Conservation (phyloP, 2,113 vertebrate species). For the Caranx ignobilis region DNA sequence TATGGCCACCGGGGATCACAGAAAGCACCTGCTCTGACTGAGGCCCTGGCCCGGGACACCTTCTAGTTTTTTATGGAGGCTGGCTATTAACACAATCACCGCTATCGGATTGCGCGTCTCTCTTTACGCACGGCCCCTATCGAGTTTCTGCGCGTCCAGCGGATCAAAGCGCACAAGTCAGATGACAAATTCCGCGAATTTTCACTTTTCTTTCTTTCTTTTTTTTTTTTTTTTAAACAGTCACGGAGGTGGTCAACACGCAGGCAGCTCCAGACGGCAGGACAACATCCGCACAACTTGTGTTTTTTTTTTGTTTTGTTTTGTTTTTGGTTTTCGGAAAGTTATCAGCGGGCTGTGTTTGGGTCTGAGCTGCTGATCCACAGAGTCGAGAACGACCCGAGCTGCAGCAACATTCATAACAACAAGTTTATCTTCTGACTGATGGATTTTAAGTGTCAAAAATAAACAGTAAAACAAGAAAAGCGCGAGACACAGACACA, state of each 20-base stretch:
- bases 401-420: not conserved
- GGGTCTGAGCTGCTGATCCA: not conserved
- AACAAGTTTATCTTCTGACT: not conserved
- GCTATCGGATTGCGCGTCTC: constrained; percentile 79
- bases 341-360: not conserved
- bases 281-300: constrained; percentile 24
- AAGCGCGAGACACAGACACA: not conserved
- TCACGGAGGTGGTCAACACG: constrained; percentile 53
- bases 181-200: constrained; percentile 75
- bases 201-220: constrained; percentile 7
- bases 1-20: constrained; percentile 74
- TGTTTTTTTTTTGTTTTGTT: constrained; percentile 32
- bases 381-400: not conserved
- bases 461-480: not conserved
- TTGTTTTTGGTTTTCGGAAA: constrained; percentile 37
- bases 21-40: constrained; percentile 82
- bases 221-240: constrained; percentile 17
- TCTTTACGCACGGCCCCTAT: constrained; percentile 68
- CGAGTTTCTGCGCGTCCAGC: constrained; percentile 71
- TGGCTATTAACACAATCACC: constrained; percentile 80
- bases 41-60: constrained; percentile 72
- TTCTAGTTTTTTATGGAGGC: constrained; percentile 78
- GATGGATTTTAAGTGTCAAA: not conserved
- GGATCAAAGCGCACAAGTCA: constrained; percentile 77
- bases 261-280: constrained; percentile 18